Conservation (phyloP, 1,140 invertebrate species). For the Bombus breviceps region DNA sequence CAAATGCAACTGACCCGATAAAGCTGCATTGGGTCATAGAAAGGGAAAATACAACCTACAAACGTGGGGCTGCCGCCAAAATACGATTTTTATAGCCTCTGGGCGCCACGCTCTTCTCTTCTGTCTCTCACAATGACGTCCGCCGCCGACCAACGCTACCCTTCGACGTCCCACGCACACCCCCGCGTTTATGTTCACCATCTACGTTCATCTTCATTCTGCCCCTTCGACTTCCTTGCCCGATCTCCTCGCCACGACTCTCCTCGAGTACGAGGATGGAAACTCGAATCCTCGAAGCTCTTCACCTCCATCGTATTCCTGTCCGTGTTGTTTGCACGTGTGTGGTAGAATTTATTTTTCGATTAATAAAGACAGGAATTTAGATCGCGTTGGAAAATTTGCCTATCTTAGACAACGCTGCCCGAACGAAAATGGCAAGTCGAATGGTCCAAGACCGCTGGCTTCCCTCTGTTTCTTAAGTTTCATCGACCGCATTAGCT, state of each 20-base stretch:
- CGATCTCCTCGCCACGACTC: background rate
- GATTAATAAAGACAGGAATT: no score
- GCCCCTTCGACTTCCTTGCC: background rate
- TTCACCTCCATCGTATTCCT: no score
- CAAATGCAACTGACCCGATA: constrained; percentile 79
- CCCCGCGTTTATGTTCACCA: background rate
- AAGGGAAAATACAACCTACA: constrained; percentile 80
- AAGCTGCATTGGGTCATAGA: constrained; percentile 80
- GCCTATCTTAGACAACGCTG: no score
- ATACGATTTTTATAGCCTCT: constrained; percentile 75
- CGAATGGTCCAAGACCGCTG: background rate
- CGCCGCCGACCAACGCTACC: constrained; percentile 2
- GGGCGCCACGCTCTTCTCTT: constrained; percentile 55
- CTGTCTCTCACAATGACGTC: constrained; percentile 20
- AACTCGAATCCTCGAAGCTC: background rate
- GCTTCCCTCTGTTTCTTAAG: no score
- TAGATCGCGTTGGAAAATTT: no score
- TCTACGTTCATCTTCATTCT: constrained; percentile 33
- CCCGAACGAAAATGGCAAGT: background rate
- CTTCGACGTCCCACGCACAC: background rate
- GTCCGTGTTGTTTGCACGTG: no score
- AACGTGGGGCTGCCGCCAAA: constrained; percentile 72
- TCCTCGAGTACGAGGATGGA: constrained; percentile 19
- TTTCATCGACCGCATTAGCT: no score
- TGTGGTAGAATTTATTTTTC: no score